Base-by-base conservation (phyloP, 1,140 invertebrate genomes). In the Gonioctena quinquepunctata region DNA sequence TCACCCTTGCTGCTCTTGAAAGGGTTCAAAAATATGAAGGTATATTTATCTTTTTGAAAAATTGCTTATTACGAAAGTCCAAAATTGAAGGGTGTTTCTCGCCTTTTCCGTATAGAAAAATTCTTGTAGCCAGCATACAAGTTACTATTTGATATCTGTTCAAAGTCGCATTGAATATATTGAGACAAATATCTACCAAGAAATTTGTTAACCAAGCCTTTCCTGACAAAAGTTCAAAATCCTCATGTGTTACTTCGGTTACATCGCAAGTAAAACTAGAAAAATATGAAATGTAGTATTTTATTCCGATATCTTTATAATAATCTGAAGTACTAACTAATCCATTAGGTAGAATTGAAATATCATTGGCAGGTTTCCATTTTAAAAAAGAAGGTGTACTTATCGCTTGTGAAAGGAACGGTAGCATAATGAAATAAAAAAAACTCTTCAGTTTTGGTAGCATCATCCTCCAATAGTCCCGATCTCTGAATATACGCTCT, bases 111-210 rank as follows among this genome's bases (percentile, higher is more conserved):
- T n/a, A 27, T 60, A 27, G 13, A 60, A 60, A 60, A 26, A 60
- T 60, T 60, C 57, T 60, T 16, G 57, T 27, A 27, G 57, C 8
- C 18, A 60, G 25, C 22, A 59, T 23, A 16, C 22, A 26, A 26
- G 21, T 60, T 8, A 60, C 57, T 3, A 60, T 60, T 60, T 60
- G 57, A 27, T 22, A 27, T n/a, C n/a, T n/a, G 6, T 27, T 16
- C 13, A 7, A 2, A 0, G 57, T 8, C 11, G 22, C 11, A 56
- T 57, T 59, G 50, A 67, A 57, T 56, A 67, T 67, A 59, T 67
- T 67, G 2, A 67, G 13, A 59, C 23, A 59, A n/a, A 57, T 54
- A 48, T 66, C 65, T 23, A 66, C 64, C n/a, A 66, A 56, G 8
- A 66, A 66, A 66, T 52, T 66, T 27, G 64, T 19, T 18, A 59